Percentiles rank a stretch among this genome's conserved stretches.
Evolutionary conservation across 2,888 invertebrate genomes (phyloP).

Genomic region (Callyntrura sp.): DNA sequence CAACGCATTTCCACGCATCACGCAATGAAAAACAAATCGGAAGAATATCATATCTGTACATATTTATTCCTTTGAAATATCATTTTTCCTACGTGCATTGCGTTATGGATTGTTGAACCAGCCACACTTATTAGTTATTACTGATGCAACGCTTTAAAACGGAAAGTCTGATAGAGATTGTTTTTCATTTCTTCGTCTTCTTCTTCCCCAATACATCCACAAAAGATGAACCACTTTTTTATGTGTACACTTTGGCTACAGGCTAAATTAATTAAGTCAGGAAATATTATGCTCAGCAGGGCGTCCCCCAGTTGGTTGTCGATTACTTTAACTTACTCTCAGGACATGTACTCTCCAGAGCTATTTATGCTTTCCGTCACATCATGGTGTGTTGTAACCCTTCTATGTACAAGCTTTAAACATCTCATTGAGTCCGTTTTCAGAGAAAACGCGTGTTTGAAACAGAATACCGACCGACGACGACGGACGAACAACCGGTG

Average conservation of each 20-base stretch:
- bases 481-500: conserved; percentile 24
- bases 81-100: background rate
- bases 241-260: conserved; percentile 72
- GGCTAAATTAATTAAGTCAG: conserved; percentile 84
- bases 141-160: conserved; percentile 32
- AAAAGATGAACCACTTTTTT: conserved; percentile 64
- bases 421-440: conserved; percentile 69
- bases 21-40: conserved; percentile 64
- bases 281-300: conserved; percentile 83
- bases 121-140: conserved; percentile 61
- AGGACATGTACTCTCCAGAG: conserved; percentile 32
- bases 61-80: background rate
- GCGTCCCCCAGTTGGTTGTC: conserved; percentile 77
- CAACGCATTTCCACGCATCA: background rate
- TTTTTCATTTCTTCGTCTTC: conserved; percentile 29
- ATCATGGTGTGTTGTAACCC: conserved; percentile 64
- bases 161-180: conserved; percentile 36
- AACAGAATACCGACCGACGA: conserved; percentile 37
- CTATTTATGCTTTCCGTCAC: conserved; percentile 67
- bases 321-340: conserved; percentile 62
- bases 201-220: conserved; percentile 23
- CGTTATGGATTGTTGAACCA: conserved; percentile 29
- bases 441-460: conserved; percentile 60
- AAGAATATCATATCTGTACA: conserved; percentile 49
- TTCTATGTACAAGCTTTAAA: conserved; percentile 65